A percentile compares a stretch with the other conserved stretches of the same genome.
Conservation (phyloP, 2,797 vertebrate species). For the Lagodon rhomboides region DNA sequence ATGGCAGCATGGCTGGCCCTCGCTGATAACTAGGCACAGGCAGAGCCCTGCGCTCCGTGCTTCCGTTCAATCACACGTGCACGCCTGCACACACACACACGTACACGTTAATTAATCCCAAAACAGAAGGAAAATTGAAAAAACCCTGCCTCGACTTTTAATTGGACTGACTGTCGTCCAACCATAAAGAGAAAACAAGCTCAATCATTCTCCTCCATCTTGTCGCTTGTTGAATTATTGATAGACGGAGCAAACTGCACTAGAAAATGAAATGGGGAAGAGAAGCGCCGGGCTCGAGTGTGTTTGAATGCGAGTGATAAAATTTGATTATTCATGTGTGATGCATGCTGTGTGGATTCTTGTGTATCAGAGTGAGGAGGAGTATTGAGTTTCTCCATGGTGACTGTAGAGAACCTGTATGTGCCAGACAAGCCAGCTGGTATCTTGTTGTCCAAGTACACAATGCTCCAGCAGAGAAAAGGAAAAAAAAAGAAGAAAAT, state of each 20-base stretch:
- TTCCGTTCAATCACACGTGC: conserved; percentile 51
- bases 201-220: conserved; percentile 76
- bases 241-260: conserved; percentile 60
- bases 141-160: conserved; percentile 76
- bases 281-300: conserved; percentile 43
- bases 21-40: conserved; percentile 83
- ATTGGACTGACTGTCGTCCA: conserved; percentile 83
- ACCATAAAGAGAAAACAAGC: conserved; percentile 77
- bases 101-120: conserved; percentile 79
- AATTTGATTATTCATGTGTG: conserved; percentile 76
- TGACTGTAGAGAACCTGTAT: conserved; percentile 69
- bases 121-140: conserved; percentile 63
- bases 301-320: conserved; percentile 68
- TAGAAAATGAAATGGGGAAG: conserved; percentile 59
- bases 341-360: conserved; percentile 67
- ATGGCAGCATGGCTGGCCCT: conserved; percentile 81
- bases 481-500: conserved; percentile 20
- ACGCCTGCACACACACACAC: conserved; percentile 28
- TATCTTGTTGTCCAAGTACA: conserved; percentile 67
- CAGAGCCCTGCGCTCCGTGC: conserved; percentile 52
- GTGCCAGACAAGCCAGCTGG: conserved; percentile 78
- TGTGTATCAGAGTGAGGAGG: conserved; percentile 62
- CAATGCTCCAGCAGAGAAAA: conserved; percentile 58
- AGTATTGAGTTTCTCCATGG: conserved; percentile 65
- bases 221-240: conserved; percentile 78